These are phyloP conservation scores for Ornithoptera alexandrae DNA, from an alignment of 2,888 invertebrate genomes.

Conservation along the genomic window DNA sequence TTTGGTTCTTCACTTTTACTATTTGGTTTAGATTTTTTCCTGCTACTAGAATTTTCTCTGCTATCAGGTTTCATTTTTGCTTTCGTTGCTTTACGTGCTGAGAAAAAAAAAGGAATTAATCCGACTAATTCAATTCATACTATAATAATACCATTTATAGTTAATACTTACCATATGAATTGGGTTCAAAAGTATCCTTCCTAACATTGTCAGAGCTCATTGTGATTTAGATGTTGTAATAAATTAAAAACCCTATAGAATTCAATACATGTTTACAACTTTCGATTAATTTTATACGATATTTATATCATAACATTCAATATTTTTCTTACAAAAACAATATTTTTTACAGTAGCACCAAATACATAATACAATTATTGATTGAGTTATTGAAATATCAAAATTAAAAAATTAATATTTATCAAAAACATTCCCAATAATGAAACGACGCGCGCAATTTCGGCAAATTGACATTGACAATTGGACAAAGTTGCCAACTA, in stretches of 20 bases:
- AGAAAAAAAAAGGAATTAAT: conserved; percentile 13
- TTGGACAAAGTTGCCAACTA: background rate
- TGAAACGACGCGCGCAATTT: background rate
- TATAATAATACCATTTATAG: background rate
- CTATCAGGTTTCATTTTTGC: conserved; percentile 49
- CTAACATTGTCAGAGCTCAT: conserved; percentile 19
- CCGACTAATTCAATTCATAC: background rate
- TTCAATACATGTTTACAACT: background rate
- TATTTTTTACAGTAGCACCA: background rate
- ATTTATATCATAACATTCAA: no score
- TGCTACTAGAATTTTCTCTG: conserved; percentile 54
- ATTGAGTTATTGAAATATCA: background rate
- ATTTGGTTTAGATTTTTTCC: conserved; percentile 58
- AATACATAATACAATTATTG: background rate
- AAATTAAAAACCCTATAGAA: background rate
- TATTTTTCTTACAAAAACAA: background rate
- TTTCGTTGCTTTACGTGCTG: conserved; percentile 44
- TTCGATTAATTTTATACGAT: background rate
- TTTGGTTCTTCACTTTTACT: conserved; percentile 47
- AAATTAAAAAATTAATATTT: background rate
- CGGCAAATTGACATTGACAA: background rate
- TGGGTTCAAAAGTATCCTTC: conserved; percentile 20
- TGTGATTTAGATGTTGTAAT: background rate
- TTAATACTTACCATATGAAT: conserved; percentile 17
- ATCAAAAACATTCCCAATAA: background rate